Evolutionary conservation across 35 echinoderm and acorn worm genomes (phyloP).

Genomic region (Acanthaster planci): DNA sequence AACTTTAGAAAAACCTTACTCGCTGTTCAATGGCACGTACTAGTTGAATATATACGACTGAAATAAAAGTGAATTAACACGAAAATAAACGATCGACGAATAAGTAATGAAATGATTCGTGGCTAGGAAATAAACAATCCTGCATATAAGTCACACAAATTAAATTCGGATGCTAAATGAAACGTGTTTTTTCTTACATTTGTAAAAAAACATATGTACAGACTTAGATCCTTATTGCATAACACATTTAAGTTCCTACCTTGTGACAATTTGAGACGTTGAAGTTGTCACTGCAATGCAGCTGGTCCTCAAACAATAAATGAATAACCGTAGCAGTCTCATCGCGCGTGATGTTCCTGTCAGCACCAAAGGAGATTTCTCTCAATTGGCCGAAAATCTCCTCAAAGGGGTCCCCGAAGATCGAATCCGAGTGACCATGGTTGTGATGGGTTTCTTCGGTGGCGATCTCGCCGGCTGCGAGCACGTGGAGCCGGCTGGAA

Average conservation of each 20-base stretch:
- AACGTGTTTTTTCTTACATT: too few relatives aligned
- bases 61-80: too few relatives aligned
- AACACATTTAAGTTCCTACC: not conserved
- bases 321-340: not conserved
- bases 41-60: too few relatives aligned
- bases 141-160: too few relatives aligned
- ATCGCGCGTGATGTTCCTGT: constrained; percentile 2
- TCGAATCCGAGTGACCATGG: not conserved
- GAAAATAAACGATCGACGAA: too few relatives aligned
- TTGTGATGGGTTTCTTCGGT: not conserved
- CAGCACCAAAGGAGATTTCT: not conserved
- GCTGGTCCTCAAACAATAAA: not conserved
- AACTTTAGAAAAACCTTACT: too few relatives aligned
- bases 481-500: constrained; percentile 1
- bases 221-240: too few relatives aligned
- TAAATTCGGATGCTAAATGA: too few relatives aligned
- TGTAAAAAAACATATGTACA: too few relatives aligned
- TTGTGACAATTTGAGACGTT: not conserved
- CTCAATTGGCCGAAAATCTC: not conserved
- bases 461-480: not conserved
- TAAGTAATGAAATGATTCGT: too few relatives aligned
- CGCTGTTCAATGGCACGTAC: too few relatives aligned
- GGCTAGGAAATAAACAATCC: too few relatives aligned
- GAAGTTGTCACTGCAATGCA: not conserved
- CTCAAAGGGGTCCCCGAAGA: constrained; percentile 4